These are phyloP conservation scores for Podargus strigoides DNA, from an alignment of 2,797 vertebrate genomes.

Conservation along the genomic window DNA sequence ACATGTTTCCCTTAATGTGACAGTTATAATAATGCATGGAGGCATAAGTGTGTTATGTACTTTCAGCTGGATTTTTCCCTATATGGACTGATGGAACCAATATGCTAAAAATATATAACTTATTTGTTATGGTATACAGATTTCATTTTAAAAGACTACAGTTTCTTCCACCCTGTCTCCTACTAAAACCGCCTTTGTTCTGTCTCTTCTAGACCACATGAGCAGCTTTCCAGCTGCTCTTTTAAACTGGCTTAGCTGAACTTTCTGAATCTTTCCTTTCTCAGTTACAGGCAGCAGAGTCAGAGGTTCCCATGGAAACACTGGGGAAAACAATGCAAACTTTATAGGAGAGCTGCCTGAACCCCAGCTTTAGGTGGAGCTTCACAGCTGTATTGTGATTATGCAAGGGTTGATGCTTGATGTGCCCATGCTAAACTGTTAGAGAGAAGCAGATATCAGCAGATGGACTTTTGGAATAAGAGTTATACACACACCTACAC, in stretches of 20 bases:
- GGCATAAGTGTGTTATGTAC: not conserved
- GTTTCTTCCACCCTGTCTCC: not conserved
- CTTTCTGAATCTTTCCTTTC: not conserved
- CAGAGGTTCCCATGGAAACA: not conserved
- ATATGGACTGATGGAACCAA: not conserved
- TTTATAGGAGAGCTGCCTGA: not conserved
- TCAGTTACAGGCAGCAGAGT: not conserved
- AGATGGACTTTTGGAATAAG: not conserved
- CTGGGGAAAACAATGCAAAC: not conserved
- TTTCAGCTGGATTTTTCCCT: not conserved
- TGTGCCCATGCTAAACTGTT: not conserved
- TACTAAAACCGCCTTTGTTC: not conserved
- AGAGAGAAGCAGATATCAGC: not conserved
- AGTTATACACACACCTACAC: not conserved
- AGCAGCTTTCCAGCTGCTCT: not conserved
- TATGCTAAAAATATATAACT: not conserved
- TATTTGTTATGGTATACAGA: not conserved
- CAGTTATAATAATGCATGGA: not conserved
- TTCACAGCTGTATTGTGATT: accelerated
- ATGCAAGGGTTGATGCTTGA: not conserved
- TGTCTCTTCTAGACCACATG: not conserved
- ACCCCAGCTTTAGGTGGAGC: not conserved
- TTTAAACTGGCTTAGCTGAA: not conserved
- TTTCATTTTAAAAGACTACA: not conserved
- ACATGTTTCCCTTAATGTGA: not conserved